These are phyloP conservation scores for Pygmarrhopalites habei DNA, from an alignment of 1,140 invertebrate species.

Conservation along the genomic window DNA sequence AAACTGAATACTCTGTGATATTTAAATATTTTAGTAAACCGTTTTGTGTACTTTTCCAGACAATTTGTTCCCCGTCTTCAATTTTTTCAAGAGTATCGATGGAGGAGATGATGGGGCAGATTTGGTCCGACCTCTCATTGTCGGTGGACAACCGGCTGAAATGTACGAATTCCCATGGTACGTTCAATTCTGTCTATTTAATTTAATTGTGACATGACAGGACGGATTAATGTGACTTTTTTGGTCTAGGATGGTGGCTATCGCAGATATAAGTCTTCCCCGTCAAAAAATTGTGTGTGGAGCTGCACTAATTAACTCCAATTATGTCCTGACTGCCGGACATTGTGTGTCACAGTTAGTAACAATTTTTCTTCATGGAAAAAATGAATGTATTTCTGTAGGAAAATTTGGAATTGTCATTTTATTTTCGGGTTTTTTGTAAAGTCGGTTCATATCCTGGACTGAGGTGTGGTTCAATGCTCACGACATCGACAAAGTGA, in stretches of 20 bases:
- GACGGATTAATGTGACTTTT: no score
- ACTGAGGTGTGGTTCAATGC: conserved; percentile 1
- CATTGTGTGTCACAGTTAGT: not conserved
- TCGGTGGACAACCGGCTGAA: not conserved
- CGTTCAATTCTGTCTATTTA: no score
- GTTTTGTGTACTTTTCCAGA: no score
- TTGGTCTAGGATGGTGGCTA: not conserved
- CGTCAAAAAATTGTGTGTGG: not conserved
- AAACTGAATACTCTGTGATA: no score
- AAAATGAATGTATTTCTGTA: not conserved
- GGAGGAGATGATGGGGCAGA: no score
- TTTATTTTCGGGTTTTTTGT: not conserved
- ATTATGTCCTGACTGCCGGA: not conserved
- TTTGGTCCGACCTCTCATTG: not conserved
- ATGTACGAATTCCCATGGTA: not conserved
- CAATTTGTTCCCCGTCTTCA: not conserved
- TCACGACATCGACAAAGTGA: not conserved
- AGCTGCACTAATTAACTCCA: not conserved
- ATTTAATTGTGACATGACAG: no score
- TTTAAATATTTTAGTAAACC: no score
- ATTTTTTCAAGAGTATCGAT: not conserved
- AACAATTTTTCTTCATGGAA: not conserved
- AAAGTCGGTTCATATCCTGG: not conserved
- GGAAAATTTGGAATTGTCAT: not conserved
- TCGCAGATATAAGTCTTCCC: not conserved